Evolutionary conservation across 2,797 vertebrate genomes (phyloP).

Genomic region (Cygnus olor): DNA sequence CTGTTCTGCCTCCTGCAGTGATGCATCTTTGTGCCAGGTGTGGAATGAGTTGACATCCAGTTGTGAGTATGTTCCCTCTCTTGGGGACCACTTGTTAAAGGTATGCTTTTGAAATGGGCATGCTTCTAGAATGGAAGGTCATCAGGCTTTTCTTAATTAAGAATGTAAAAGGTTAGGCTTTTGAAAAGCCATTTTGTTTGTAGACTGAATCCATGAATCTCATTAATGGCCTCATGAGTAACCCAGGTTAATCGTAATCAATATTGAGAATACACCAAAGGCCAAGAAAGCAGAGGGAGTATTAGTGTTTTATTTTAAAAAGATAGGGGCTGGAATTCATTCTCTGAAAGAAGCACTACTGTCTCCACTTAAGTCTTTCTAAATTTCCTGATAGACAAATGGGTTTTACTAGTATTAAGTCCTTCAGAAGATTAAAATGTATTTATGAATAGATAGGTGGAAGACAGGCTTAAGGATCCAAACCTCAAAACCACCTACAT

Average conservation of each 20-base stretch:
- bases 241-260: neutral
- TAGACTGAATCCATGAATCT: neutral
- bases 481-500: neutral
- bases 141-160: neutral
- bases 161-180: neutral
- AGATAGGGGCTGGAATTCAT: neutral
- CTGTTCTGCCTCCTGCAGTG: neutral
- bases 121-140: neutral
- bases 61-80: neutral
- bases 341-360: neutral
- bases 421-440: neutral
- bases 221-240: neutral
- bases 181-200: neutral
- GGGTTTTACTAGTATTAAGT: neutral
- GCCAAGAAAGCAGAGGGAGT: neutral
- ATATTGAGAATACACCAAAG: neutral
- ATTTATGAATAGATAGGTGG: neutral
- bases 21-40: neutral
- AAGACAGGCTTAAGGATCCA: neutral
- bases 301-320: neutral
- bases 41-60: neutral
- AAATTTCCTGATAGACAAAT: neutral
- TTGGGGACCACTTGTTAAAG: neutral
- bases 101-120: neutral
- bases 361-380: neutral